Conservation (phyloP, 2,888 invertebrate genomes). For the Biston stratarius region DNA sequence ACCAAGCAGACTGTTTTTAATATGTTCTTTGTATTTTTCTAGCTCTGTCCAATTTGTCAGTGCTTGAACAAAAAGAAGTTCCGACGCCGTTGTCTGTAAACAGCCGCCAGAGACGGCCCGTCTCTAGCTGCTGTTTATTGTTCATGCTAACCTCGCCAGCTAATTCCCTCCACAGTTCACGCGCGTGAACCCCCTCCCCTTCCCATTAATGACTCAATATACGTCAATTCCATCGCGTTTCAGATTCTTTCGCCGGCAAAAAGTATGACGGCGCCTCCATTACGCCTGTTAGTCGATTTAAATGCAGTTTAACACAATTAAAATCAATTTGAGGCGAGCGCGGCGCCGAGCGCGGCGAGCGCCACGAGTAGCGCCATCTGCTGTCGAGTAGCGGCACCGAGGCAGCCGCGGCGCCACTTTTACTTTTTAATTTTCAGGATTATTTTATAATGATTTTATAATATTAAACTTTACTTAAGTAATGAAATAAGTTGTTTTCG, state of each 20-base stretch:
- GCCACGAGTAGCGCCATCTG: constrained; percentile 70
- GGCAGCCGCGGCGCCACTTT: constrained; percentile 12
- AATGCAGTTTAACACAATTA: constrained; percentile 64
- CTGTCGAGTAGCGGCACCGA: constrained; percentile 63
- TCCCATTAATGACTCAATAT: constrained; percentile 52
- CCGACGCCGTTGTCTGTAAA: too few species aligned
- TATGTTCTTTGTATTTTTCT: too few species aligned
- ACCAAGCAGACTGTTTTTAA: too few species aligned
- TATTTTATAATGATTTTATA: too few species aligned
- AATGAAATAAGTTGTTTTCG: too few species aligned
- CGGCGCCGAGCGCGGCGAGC: background rate
- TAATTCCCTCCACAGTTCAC: constrained; percentile 1
- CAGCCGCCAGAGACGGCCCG: too few species aligned
- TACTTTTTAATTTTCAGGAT: too few species aligned
- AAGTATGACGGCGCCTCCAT: constrained; percentile 29
- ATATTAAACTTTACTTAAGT: too few species aligned
- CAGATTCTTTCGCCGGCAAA: constrained; percentile 43
- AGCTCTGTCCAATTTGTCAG: too few species aligned
- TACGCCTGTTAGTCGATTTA: constrained; percentile 46
- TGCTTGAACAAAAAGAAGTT: too few species aligned
- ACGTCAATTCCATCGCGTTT: constrained; percentile 42
- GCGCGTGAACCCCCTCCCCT: constrained; percentile 1
- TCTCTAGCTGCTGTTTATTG: too few species aligned
- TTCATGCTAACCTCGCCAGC: too few species aligned
- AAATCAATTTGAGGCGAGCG: constrained; percentile 51